phyloP scores from a whole-genome alignment of 2,113 vertebrate genomes.

The Chrysemys picta region DNA sequence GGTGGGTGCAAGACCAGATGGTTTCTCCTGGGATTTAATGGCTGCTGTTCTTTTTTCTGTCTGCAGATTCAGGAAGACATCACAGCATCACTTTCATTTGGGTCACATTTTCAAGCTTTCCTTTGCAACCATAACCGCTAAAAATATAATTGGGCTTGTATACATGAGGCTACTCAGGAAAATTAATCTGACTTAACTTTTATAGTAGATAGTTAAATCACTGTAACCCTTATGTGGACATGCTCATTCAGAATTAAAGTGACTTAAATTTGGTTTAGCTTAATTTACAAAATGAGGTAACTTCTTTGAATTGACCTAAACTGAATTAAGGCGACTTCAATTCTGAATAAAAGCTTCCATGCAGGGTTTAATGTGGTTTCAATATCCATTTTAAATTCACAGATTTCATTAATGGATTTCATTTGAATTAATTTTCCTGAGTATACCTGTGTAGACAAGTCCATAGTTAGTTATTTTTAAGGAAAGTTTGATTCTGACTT shows the following conservation, averaged over 20 bases:
- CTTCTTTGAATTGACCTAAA: no score
- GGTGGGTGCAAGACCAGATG: background rate
- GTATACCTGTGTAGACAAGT: no score
- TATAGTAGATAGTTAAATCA: background rate
- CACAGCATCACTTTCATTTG: background rate
- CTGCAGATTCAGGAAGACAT: background rate
- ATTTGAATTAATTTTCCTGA: no score
- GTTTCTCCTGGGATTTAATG: background rate
- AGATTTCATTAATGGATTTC: no score
- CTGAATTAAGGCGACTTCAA: no score
- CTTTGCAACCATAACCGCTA: background rate
- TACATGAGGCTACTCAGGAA: background rate
- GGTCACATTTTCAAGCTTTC: background rate
- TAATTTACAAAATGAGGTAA: no score
- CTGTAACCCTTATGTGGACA: background rate
- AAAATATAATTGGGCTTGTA: background rate
- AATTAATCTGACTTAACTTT: background rate
- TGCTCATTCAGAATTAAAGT: background rate
- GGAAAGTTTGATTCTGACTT: background rate
- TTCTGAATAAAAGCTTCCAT: no score
- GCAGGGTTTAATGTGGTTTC: no score
- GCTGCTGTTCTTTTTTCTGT: background rate
- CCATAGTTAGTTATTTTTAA: background rate
- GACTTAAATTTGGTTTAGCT: background rate
- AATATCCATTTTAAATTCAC: no score